Evolutionary conservation across 2,113 vertebrate species (phyloP), one percentile per base, ranked within the genome.

Genomic region (Tinamus guttatus): DNA sequence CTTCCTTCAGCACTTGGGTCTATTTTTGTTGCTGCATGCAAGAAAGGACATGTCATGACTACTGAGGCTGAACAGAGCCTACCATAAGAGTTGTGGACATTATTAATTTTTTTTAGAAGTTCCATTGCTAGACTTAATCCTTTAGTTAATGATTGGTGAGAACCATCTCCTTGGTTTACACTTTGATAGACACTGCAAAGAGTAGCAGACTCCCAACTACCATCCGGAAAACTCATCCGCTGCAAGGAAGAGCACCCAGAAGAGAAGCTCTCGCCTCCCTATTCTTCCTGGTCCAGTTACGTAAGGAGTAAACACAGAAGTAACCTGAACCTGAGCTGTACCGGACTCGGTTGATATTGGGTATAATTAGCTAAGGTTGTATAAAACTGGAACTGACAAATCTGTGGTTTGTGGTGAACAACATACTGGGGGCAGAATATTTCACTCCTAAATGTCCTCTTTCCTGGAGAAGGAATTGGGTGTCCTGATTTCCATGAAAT

Each of bases 121-220:
- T 79, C 94, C 95, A 97, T 97, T 97, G 90, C 92, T 85, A 94
- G 96, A 97, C 96, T 96, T 86, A 91, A 94, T 90, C 89, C 91
- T 91, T 95, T 95, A 93, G 96, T 98, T 98, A 98, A 98, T 97
- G 95, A 98, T 98, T 97, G 96, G 89, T 93, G 64, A 95, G 93
- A 79, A 75, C 63, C 69, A 97, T 96, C 87, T 81, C 86, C 76
- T 93, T 92, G 87, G 97, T 88, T 97, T 98, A 97, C 52, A 97
- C 74, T 98, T 98, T 98, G 97, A 97, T 96, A 95, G 94, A 94
- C 96, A 95, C 84, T 22, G 43, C 88, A 59, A 89, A 91, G 74
- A 91, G 60, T 24, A 81, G 94, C 73, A 96, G 85, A 95, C 86
- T 80, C 95, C 93, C 96, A 93, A 73, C 24, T 83, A 95, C 94